Evolutionary conservation across 2,113 vertebrate species (phyloP), one percentile per base, ranked within the genome.

Genomic region (Philantomba maxwellii): DNA sequence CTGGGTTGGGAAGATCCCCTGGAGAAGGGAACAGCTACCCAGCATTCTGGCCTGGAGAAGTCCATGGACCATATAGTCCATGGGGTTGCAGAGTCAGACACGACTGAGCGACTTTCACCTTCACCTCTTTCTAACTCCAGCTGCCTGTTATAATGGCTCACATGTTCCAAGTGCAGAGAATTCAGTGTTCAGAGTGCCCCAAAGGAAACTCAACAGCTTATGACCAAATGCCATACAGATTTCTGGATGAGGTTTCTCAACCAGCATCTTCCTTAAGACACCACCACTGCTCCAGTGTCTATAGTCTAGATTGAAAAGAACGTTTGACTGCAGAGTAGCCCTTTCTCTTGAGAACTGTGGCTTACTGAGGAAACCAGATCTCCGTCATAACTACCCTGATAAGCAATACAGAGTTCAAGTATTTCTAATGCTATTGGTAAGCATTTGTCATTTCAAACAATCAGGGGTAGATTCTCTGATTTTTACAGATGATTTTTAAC

Each of bases 401-500:
- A 47, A 91, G 14, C 36, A 25, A 77, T n/a, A 49, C 47, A 87
- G 87, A 66, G 82, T 43, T 75, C 75, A 87, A 83, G 30, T 43
- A 43, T n/a, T 87, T 90, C 39, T 28, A 25, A 28, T 91, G 53
- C 30, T 90, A 4, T n/a, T 90, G 21, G 51, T 43, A 80, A 80
- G 15, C n/a, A 78, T 81, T 82, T 95, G 75, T 26, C 39, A 87
- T 77, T 82, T 90, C 33, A 36, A 51, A 89, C 73, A 64, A 13
- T 57, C 17, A 57, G 64, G 12, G 45, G 33, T 21, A 26, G 58
- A 55, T 53, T 87, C 28, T 93, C 60, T 53, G 23, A 53, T 17
- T 62, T 73, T 91, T 33, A 82, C 17, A 62, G 87, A 84, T 73
- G 51, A 73, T 62, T 94, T 94, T 92, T 95, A 92, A 92, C 83